Percentiles rank a stretch among this genome's conserved stretches.
These are phyloP conservation scores for Anneissia japonica DNA, from an alignment of 35 echinoderm and acorn worm genomes.

Conservation along the genomic window DNA sequence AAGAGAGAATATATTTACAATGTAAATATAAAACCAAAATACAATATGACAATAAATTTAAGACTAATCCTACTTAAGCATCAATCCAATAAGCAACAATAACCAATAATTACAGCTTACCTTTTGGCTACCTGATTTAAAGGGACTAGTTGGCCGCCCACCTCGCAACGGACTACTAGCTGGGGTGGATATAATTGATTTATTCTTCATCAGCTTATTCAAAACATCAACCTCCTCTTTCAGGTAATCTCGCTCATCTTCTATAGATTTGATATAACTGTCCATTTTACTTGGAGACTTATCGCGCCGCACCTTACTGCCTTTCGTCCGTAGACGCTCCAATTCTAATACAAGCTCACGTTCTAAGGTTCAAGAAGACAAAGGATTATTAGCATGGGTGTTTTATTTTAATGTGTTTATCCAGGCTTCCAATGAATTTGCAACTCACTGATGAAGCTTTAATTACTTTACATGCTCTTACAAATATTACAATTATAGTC, in stretches of 20 bases:
- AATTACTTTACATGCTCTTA: too few relatives aligned
- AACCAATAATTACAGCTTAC: too few relatives aligned
- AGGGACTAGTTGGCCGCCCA: slow-evolving; percentile 46
- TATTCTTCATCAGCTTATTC: slow-evolving; percentile 75
- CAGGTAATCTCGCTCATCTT: slow-evolving; percentile 95
- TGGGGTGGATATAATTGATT: not conserved
- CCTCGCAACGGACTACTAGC: not conserved
- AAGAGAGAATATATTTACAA: too few relatives aligned
- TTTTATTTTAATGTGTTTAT: not conserved
- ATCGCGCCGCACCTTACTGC: slow-evolving; percentile 9
- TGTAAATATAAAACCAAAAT: too few relatives aligned
- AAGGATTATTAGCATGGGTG: too few relatives aligned
- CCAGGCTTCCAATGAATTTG: not conserved
- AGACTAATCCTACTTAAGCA: too few relatives aligned
- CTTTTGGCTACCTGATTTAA: slow-evolving; percentile 21
- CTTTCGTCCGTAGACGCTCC: slow-evolving; percentile 69
- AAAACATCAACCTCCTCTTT: slow-evolving; percentile 85
- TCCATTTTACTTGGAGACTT: slow-evolving; percentile 64
- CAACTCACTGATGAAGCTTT: too few relatives aligned
- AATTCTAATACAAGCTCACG: slow-evolving; percentile 86
- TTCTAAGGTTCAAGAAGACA: slow-evolving; percentile 30
- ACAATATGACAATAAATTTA: too few relatives aligned
- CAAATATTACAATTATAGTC: too few relatives aligned
- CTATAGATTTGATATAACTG: slow-evolving; percentile 58
- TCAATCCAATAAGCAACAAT: too few relatives aligned